phyloP scores from a whole-genome alignment of 2,888 invertebrate species.

The Hypselothyrea guttata region DNA sequence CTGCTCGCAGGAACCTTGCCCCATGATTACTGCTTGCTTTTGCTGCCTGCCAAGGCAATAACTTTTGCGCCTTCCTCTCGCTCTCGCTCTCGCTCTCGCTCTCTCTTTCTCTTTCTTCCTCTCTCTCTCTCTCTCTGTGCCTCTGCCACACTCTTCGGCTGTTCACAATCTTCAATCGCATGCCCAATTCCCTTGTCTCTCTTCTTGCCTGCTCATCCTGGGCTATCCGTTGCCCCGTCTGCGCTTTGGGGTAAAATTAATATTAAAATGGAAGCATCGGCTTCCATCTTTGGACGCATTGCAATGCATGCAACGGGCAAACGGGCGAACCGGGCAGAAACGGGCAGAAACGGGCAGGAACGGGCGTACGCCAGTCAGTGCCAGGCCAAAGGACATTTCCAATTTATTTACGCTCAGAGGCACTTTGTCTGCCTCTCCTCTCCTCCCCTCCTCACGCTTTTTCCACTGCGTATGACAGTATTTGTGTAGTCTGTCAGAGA shows the following conservation, averaged over 20 bases:
- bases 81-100: conserved; percentile 13
- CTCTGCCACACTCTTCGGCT: no score
- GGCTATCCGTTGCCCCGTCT: conserved; percentile 51
- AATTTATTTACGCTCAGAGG: conserved; percentile 81
- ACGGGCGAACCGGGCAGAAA: conserved; percentile 4
- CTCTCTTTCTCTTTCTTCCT: no score
- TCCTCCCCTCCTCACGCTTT: conserved; percentile 17
- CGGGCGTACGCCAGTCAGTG: conserved; percentile 62
- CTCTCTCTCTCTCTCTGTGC: background rate
- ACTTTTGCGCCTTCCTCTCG: conserved; percentile 63
- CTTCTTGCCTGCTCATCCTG: conserved; percentile 8
- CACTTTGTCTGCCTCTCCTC: conserved; percentile 63
- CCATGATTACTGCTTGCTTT: conserved; percentile 72
- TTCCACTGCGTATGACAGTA: conserved; percentile 72
- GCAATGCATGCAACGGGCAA: conserved; percentile 59
- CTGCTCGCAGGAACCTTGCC: conserved; percentile 64
- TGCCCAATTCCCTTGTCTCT: no score
- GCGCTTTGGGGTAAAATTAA: conserved; percentile 79
- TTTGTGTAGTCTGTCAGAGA: conserved; percentile 66
- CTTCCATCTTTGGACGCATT: conserved; percentile 66
- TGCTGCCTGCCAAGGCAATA: conserved; percentile 63
- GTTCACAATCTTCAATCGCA: background rate
- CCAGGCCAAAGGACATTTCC: conserved; percentile 81
- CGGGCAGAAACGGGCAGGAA: conserved; percentile 1
- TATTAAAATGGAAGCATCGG: conserved; percentile 80